phyloP scores from a whole-genome alignment of 2,797 vertebrate species.

The Semotilus atromaculatus region DNA sequence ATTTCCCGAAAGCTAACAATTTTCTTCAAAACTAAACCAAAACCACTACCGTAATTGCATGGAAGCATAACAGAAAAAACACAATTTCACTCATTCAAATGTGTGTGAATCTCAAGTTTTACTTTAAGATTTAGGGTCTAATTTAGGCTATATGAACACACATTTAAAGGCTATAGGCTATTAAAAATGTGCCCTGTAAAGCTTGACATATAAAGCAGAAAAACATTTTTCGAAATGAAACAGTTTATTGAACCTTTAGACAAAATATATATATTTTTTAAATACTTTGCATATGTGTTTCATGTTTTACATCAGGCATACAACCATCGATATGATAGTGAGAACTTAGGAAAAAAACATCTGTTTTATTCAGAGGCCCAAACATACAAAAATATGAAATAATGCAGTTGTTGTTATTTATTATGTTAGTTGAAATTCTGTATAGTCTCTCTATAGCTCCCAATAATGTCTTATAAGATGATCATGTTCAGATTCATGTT shows the following conservation, averaged over 20 bases:
- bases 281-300: background rate
- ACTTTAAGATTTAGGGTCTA: background rate
- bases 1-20: background rate
- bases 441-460: background rate
- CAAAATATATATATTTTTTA: too few species aligned
- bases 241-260: background rate
- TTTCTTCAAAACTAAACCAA: background rate
- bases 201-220: background rate
- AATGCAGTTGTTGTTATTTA: too few species aligned
- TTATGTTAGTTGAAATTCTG: too few species aligned
- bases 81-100: background rate
- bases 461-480: background rate
- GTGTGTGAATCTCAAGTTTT: background rate
- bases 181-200: background rate
- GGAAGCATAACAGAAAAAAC: background rate
- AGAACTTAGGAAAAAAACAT: too few species aligned
- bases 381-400: background rate
- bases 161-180: background rate
- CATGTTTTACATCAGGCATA: background rate
- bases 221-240: background rate
- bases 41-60: background rate
- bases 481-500: background rate
- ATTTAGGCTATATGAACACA: background rate
- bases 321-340: too few species aligned
- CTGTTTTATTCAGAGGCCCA: too few species aligned